These are phyloP conservation scores for Pseudomyrmex sp. DNA, from an alignment of 1,140 invertebrate genomes.

Conservation along the genomic window DNA sequence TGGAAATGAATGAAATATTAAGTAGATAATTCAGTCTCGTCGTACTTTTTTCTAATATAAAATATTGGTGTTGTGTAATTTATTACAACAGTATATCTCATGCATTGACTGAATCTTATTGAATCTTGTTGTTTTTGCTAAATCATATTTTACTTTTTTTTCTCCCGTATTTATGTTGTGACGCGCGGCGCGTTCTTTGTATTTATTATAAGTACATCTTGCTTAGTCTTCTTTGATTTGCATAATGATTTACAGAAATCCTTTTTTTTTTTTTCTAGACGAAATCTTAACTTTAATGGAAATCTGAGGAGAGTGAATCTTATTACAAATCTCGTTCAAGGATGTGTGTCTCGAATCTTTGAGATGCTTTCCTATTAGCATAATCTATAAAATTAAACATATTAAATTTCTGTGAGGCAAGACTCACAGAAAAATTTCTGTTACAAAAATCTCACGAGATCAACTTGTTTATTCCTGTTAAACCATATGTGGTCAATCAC, in stretches of 20 bases:
- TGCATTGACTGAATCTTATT: background rate
- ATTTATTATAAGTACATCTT: conserved; percentile 16
- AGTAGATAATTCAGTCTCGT: background rate
- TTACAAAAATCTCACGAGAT: background rate
- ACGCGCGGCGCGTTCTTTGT: background rate
- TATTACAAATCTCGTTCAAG: conserved; percentile 51
- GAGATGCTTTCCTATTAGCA: conserved; percentile 40
- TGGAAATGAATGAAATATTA: conserved; percentile 6
- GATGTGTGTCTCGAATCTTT: conserved; percentile 25
- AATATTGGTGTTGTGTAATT: conserved; percentile 6
- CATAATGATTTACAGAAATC: background rate
- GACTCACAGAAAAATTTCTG: background rate
- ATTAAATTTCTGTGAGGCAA: conserved; percentile 38
- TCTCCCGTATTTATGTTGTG: background rate
- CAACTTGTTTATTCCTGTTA: background rate
- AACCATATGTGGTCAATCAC: background rate
- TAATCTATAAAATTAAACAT: conserved; percentile 28
- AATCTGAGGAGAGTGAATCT: background rate
- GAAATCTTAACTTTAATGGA: conserved; percentile 44
- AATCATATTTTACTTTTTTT: conserved; percentile 3
- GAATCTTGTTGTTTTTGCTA: background rate
- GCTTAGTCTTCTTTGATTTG: conserved; percentile 5
- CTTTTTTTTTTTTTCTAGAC: background rate
- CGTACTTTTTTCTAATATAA: background rate
- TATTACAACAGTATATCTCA: background rate